Base-by-base conservation (phyloP, 1,140 invertebrate species). In the Drosophila oshimai region DNA sequence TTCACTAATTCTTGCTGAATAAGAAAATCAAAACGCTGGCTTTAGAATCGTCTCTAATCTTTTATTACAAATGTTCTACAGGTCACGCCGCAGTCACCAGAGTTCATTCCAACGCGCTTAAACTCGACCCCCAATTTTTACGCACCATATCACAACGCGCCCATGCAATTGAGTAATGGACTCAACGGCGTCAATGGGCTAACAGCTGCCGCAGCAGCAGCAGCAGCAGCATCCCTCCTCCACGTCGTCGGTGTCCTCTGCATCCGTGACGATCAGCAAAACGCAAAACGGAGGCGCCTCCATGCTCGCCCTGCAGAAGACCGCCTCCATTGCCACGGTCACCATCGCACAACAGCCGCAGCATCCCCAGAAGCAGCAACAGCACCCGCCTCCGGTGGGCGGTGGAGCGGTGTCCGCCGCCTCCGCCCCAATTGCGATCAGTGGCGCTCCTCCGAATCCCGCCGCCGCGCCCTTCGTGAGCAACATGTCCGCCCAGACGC, bases 31-130 rank as follows among this genome's bases (percentile, higher is more conserved):
- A 22, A 12, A n/a, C 3, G 7, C 6, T 34, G 7, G 9, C 13
- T 4, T 3, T 10, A 0, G 4, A n/a, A 22, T 36, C 6, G 5
- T 15, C 2, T 22, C 29, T 44, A 20, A 24, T n/a, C n/a, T n/a
- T n/a, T n/a, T n/a, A n/a, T n/a, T n/a, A n/a, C 18, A 10, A 10
- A 6, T 33, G 17, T 29, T 15, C 3, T 45, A 12, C 31, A 91
- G 90, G 91, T 92, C 64, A 91, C 91, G 31, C 89, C 90, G 36
- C 90, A 92, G 70, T 91, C 91, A 54, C 91, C 91, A 55, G 92
- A 92, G 88, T 92, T 92, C 89, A 91, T 92, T 89, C 91, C 91
- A 88, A 75, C 88, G 54, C 86, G 89, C 72, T 77, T 91, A 62
- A 89, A 88, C 61, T 90, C 90, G 70, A 89, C 90, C 24, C 74